Conservation (phyloP, 2,888 invertebrate genomes). For the Congeria kusceri region DNA sequence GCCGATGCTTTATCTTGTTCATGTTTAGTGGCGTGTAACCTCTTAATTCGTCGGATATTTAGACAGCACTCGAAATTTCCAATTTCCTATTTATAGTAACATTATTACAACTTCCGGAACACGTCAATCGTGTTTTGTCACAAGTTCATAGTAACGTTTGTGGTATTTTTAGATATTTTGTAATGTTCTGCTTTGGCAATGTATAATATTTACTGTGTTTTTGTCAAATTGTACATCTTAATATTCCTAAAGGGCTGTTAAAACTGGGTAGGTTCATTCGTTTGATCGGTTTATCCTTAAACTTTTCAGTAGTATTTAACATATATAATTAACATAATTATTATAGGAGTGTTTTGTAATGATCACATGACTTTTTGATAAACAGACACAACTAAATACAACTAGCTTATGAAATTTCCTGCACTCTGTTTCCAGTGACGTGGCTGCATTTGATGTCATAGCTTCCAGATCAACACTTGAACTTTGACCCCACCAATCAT, state of each 20-base stretch:
- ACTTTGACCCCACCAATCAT: conserved; percentile 22
- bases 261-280: no score
- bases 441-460: conserved; percentile 49
- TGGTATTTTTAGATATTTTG: background rate
- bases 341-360: background rate
- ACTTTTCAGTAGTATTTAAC: background rate
- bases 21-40: no score
- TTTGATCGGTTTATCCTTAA: no score
- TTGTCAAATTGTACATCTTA: no score
- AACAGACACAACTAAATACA: background rate
- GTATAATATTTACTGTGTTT: background rate
- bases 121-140: conserved; percentile 58
- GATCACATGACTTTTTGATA: background rate
- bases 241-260: no score
- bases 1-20: no score
- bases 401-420: background rate
- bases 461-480: conserved; percentile 10
- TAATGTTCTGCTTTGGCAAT: conserved; percentile 7
- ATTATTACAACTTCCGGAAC: conserved; percentile 62
- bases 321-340: background rate
- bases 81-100: conserved; percentile 51
- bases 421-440: conserved; percentile 56
- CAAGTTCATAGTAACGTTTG: conserved; percentile 12
- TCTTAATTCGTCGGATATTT: background rate
- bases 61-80: conserved; percentile 33